Evolutionary conservation across 2,113 vertebrate species (phyloP), one percentile per base, ranked within the genome.

Genomic region (Mormyrus lacerda): DNA sequence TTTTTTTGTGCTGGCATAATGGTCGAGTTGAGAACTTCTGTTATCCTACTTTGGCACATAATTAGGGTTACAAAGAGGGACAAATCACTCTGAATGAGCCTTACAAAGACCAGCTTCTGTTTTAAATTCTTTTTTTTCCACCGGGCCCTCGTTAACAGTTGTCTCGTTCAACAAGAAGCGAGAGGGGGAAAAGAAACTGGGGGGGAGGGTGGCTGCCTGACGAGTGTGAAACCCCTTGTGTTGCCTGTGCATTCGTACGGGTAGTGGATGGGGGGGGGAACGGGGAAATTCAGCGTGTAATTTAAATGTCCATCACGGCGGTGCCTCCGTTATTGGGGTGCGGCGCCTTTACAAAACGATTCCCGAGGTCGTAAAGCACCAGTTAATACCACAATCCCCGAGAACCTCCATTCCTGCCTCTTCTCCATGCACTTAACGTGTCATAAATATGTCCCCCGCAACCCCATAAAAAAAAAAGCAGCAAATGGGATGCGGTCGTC

Each of bases 31-130:
- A 97, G 97, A 99, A 98, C 97, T 99, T 97, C 98, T 99, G 98
- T 99, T 99, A 99, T 99, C 98, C 98, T 95, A 93, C 98, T 98
- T 97, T 98, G 97, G 98, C 98, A 99, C 98, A 99, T 99, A 99
- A 99, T 99, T 99, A 99, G 97, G 97, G 98, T 97, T 97, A 99
- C 98, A 99, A 99, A 99, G 97, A 97, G 96, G 97, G 97, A 99
- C 98, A 99, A 99, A 99, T 99, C 97, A 94, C 94, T 93, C 96
- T 99, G 98, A 99, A 99, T 98, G 96, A 95, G 92, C 95, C 95
- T 97, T 97, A 99, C 97, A 99, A 99, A 98, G 97, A 97, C 90
- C 91, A 93, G 94, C 91, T 93, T 90, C 93, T 92, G 93, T 94
- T 94, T 79, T 91, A 90, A 85, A 91, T 92, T 91, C 89, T 88